Conservation (phyloP, 1,140 invertebrate genomes). For the Heliconius hermathena region DNA sequence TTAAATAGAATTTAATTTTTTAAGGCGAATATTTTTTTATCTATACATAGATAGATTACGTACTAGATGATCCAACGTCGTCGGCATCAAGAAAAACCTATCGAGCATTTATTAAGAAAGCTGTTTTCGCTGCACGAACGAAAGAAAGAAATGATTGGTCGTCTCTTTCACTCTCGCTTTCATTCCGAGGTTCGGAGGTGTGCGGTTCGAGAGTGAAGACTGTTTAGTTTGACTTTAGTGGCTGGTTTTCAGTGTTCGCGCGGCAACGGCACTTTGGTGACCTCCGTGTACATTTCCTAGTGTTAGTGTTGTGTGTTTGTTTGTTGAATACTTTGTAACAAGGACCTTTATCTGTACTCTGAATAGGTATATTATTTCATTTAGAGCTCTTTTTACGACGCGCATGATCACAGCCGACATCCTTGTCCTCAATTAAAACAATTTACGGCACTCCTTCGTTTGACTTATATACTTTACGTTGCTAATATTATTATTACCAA, state of each 20-base stretch:
- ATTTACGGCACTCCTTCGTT: slow-evolving; percentile 62
- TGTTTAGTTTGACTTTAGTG: slow-evolving; percentile 27
- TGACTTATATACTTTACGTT: slow-evolving; percentile 54
- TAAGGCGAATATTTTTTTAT: background rate
- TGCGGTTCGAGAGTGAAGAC: slow-evolving; percentile 51
- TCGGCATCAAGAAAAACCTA: slow-evolving; percentile 43
- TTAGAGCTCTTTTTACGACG: slow-evolving; percentile 29
- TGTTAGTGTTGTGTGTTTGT: slow-evolving; percentile 69
- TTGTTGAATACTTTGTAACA: slow-evolving; percentile 12
- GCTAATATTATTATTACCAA: slow-evolving; percentile 23
- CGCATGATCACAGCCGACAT: slow-evolving; percentile 49
- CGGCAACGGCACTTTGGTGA: slow-evolving; percentile 69
- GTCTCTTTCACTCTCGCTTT: slow-evolving; percentile 75
- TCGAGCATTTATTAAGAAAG: slow-evolving; percentile 60
- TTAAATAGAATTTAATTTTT: background rate
- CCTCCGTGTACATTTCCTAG: slow-evolving; percentile 63
- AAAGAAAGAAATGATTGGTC: slow-evolving; percentile 73
- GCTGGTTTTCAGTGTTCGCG: slow-evolving; percentile 76
- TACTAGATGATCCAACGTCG: slow-evolving; percentile 14
- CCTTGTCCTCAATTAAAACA: slow-evolving; percentile 76
- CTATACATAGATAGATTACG: background rate
- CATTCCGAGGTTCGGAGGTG: slow-evolving; percentile 60
- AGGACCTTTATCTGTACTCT: slow-evolving; percentile 12
- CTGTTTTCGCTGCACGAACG: slow-evolving; percentile 59
- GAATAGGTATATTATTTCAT: slow-evolving; percentile 42